These are phyloP conservation scores for Andrena bucephala DNA, from an alignment of 2,888 invertebrate species.

Conservation along the genomic window DNA sequence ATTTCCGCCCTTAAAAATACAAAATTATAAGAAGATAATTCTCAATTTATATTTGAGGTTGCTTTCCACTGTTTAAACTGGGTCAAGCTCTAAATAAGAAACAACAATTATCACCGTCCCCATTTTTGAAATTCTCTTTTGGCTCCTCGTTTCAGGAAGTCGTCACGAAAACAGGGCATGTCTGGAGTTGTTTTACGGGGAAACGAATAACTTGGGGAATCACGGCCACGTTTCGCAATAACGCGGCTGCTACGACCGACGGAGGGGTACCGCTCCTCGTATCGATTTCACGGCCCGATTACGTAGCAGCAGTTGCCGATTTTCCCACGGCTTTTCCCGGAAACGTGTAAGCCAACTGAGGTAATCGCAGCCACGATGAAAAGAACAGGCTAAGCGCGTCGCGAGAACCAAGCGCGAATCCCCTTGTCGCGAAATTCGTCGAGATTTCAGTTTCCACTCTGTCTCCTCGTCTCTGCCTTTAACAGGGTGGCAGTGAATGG, in stretches of 20 bases:
- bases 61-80: too few species aligned
- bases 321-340: constrained; percentile 49
- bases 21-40: too few species aligned
- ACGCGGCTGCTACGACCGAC: background rate
- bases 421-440: constrained; percentile 4
- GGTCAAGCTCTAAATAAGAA: too few species aligned
- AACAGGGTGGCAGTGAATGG: background rate
- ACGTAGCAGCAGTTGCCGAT: constrained; percentile 46
- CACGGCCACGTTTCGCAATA: background rate
- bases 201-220: background rate
- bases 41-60: too few species aligned
- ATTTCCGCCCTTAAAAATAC: too few species aligned
- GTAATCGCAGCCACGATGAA: constrained; percentile 40
- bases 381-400: constrained; percentile 25
- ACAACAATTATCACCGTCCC: too few species aligned
- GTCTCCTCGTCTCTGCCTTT: too few species aligned
- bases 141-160: too few species aligned
- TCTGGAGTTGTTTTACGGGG: background rate
- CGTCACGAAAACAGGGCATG: background rate
- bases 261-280: background rate
- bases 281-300: constrained; percentile 52
- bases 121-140: too few species aligned
- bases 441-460: constrained; percentile 15
- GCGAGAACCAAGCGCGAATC: constrained; percentile 24
- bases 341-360: constrained; percentile 51